A percentile compares a stretch with the other conserved stretches of the same genome.
phyloP scores from a whole-genome alignment of 2,888 invertebrate genomes.

The Trisateles emortualis region DNA sequence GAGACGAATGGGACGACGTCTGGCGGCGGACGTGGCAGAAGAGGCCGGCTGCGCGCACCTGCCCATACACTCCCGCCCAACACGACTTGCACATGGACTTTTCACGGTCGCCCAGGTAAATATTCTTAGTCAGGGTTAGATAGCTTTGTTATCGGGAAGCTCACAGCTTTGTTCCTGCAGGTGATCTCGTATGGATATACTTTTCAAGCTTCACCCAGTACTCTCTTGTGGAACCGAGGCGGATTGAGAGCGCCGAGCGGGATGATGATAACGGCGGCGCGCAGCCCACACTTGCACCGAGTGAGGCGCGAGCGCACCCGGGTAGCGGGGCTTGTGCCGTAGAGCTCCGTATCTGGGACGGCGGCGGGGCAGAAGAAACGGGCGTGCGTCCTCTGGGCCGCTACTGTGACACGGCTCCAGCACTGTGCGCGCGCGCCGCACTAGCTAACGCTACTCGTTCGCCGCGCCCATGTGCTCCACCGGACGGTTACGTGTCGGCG shows the following conservation, averaged over 20 bases:
- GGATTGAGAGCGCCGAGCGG: conserved; percentile 86
- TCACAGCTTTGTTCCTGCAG: conserved; percentile 48
- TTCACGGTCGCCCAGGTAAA: conserved; percentile 90
- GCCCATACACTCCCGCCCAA: conserved; percentile 94
- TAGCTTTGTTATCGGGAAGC: background rate
- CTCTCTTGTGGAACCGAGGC: conserved; percentile 87
- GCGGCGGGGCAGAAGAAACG: conserved; percentile 86
- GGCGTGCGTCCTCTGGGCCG: conserved; percentile 86
- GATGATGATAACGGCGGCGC: conserved; percentile 60
- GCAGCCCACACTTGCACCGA: conserved; percentile 27
- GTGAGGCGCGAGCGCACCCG: conserved; percentile 29
- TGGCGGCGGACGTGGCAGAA: conserved; percentile 89
- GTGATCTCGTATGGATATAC: conserved; percentile 95
- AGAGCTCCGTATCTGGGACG: conserved; percentile 91
- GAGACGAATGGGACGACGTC: conserved; percentile 76
- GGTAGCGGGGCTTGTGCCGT: conserved; percentile 86
- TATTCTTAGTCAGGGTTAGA: background rate
- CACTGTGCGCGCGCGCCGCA: conserved; percentile 93
- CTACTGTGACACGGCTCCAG: conserved; percentile 92
- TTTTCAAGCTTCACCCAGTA: conserved; percentile 95
- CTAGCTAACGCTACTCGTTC: conserved; percentile 90
- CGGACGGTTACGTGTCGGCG: conserved; percentile 92
- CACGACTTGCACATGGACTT: conserved; percentile 95
- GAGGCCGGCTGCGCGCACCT: conserved; percentile 92
- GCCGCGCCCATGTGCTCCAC: conserved; percentile 92